phyloP scores from a whole-genome alignment of 2,797 vertebrate species.

The Agapornis canus region DNA sequence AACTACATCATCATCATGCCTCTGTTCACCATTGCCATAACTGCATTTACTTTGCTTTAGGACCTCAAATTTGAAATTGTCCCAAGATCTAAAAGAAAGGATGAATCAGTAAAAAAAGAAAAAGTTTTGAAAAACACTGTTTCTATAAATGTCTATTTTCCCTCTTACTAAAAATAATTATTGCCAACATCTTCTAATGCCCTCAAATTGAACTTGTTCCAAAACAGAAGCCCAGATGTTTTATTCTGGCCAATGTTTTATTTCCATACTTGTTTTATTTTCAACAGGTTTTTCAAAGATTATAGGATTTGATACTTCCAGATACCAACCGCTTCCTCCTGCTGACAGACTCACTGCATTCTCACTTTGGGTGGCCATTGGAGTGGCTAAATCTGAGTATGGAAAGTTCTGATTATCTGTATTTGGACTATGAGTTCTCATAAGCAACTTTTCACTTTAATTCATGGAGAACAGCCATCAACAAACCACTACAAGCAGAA shows the following conservation, averaged over 20 bases:
- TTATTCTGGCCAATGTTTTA: neutral
- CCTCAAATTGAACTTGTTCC: neutral
- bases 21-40: neutral
- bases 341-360: neutral
- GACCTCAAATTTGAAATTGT: neutral
- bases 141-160: neutral
- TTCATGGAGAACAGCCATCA: neutral
- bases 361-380: neutral
- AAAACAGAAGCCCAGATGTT: neutral
- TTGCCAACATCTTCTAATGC: neutral
- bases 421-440: neutral
- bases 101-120: neutral
- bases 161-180: neutral
- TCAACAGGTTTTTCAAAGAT: neutral
- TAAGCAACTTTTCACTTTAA: neutral
- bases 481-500: neutral
- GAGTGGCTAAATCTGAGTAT: neutral
- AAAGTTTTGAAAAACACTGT: neutral
- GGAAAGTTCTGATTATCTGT: neutral
- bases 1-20: neutral
- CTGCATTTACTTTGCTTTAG: neutral
- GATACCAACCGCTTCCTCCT: neutral
- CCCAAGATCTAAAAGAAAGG: neutral
- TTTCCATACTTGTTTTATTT: neutral
- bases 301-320: neutral